Conservation (phyloP, 2,888 invertebrate species). For the Watsonalla binaria region DNA sequence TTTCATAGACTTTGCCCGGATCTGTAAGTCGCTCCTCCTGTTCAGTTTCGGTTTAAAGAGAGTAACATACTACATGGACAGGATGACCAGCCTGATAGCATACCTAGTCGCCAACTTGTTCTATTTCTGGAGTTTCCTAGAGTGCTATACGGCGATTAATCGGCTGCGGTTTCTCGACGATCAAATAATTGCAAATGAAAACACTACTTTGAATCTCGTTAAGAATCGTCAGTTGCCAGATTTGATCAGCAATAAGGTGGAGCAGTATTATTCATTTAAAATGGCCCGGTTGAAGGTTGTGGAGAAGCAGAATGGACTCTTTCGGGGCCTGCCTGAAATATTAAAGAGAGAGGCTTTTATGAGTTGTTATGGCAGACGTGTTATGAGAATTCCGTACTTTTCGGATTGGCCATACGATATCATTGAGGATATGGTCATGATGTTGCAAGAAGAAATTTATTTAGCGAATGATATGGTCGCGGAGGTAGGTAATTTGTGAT, state of each 20-base stretch:
- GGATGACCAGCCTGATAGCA: constrained; percentile 18
- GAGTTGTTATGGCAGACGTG: constrained; percentile 11
- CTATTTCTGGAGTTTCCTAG: constrained; percentile 28
- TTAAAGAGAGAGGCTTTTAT: constrained; percentile 25
- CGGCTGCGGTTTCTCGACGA: constrained; percentile 18
- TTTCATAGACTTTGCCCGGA: constrained; percentile 20
- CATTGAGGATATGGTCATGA: constrained; percentile 16
- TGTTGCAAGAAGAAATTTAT: constrained; percentile 26
- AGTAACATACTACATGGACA: constrained; percentile 19
- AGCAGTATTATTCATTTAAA: constrained; percentile 21
- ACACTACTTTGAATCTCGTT: constrained; percentile 14
- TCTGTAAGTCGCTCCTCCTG: constrained; percentile 28
- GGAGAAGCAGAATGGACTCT: constrained; percentile 21
- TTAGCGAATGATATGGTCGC: constrained; percentile 23
- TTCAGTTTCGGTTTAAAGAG: constrained; percentile 22
- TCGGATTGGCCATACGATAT: constrained; percentile 27
- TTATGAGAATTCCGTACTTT: constrained; percentile 30
- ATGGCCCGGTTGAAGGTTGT: constrained; percentile 14
- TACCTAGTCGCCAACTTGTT: constrained; percentile 27
- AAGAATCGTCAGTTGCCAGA: constrained; percentile 24
- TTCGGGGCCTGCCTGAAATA: constrained; percentile 16
- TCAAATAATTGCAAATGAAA: constrained; percentile 6
- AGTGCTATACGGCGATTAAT: constrained; percentile 23
- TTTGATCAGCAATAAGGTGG: constrained; percentile 17
- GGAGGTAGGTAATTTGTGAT: constrained; percentile 21